Base-by-base conservation (phyloP, 2,888 invertebrate genomes). In the Petrolisthes manimaculis region DNA sequence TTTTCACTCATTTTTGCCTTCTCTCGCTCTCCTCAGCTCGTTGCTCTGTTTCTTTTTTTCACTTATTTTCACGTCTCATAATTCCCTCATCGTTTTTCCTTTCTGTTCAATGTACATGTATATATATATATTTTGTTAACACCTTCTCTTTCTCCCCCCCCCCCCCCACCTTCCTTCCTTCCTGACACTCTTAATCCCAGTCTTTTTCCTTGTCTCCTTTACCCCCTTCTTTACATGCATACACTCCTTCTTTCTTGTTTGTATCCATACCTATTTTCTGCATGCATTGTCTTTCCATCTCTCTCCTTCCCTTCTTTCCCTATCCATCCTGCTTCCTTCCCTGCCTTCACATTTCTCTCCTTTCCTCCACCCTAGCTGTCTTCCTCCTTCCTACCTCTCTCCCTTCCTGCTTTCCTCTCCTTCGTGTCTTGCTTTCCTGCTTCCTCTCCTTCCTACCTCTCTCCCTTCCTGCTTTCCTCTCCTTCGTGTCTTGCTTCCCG, bases 391-490 rank as follows among this genome's bases (percentile, higher is more conserved):
- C 18, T 61, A 6, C 14, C 21, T 81, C 61, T 55, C 0, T 18
- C 21, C 55, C 80, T 54, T 54, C 55, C 24, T 55, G 8, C n/a
- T 3, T n/a, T 54, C 37, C 51, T 83, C 67, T 53, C 67, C 69
- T 56, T 69, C 83, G n/a, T 24, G 24, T 51, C 83, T n/a, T n/a
- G 55, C n/a, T 55, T 55, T 18, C 54, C 54, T 21, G 6, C 80
- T 56, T 81, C 37, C 81, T 79, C 81, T 21, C 53, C 55, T 24
- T 21, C 81, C 81, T 61, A 53, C n/a, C n/a, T 5, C 51, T 24
- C n/a, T 79, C 79, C 79, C 14, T 54, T 24, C 53, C 53, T 4
- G 37, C 51, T 53, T 37, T 54, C 12, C n/a, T 12, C n/a, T 55
- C 71, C 71, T 71, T n/a, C n/a, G 21, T 71, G 21, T 71, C 12